Conservation (phyloP, 1,140 invertebrate species). For the Nixonia krombeini region DNA sequence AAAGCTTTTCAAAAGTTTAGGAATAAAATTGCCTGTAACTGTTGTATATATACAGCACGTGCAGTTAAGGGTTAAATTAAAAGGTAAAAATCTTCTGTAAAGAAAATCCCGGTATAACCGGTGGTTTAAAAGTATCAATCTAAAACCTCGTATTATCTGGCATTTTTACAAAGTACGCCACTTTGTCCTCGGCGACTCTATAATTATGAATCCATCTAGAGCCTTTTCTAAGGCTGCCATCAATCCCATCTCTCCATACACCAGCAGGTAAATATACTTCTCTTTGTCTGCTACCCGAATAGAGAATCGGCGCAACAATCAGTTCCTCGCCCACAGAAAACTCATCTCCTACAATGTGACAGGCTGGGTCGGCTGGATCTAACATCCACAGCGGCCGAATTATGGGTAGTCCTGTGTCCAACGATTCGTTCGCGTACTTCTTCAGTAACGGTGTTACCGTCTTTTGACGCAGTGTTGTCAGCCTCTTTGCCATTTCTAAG, state of each 20-base stretch:
- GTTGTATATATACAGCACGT: too few species aligned
- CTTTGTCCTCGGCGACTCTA: conserved; percentile 81
- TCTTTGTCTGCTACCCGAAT: conserved; percentile 74
- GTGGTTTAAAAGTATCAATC: too few species aligned
- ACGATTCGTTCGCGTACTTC: conserved; percentile 81
- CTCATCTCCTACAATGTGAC: conserved; percentile 86
- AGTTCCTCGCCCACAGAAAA: conserved; percentile 93
- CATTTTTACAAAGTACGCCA: conserved; percentile 89
- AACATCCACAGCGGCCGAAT: conserved; percentile 94
- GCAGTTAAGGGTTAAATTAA: too few species aligned
- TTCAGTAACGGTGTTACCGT: conserved; percentile 82
- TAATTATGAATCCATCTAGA: conserved; percentile 92
- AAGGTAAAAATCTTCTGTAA: too few species aligned
- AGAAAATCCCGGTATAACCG: too few species aligned
- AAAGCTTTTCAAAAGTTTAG: too few species aligned
- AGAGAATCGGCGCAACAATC: conserved; percentile 91
- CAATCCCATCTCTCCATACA: conserved; percentile 91
- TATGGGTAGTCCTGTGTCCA: conserved; percentile 85
- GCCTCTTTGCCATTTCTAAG: conserved; percentile 81
- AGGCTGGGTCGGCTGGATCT: conserved; percentile 84
- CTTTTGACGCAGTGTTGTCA: conserved; percentile 83
- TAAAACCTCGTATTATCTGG: conserved; percentile 87
- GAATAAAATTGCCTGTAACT: too few species aligned
- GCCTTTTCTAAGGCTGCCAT: conserved; percentile 86
- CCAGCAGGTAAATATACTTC: conserved; percentile 89